Conservation (phyloP, 2,888 invertebrate species). For the Parnassius glacialis region DNA sequence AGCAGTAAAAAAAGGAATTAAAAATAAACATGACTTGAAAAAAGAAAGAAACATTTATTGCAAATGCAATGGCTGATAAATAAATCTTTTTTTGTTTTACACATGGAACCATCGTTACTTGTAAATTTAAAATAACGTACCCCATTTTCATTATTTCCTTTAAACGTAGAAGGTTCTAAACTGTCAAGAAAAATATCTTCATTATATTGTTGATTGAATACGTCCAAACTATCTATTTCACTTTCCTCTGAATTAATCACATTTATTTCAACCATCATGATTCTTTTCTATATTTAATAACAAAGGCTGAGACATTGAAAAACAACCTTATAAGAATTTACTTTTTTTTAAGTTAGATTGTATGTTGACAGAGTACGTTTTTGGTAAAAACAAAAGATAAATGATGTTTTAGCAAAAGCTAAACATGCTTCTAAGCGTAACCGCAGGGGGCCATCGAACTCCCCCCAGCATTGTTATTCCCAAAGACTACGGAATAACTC, state of each 20-base stretch:
- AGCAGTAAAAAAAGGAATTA: no score
- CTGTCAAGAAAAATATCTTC: conserved; percentile 67
- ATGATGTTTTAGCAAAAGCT: conserved; percentile 23
- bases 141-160: conserved; percentile 54
- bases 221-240: conserved; percentile 67
- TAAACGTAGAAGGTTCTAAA: conserved; percentile 58
- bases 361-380: conserved; percentile 15
- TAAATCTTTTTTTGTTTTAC: neutral
- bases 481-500: conserved; percentile 64
- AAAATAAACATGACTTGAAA: no score
- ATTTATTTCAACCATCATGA: conserved; percentile 59
- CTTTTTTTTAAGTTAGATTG: conserved; percentile 5
- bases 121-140: conserved; percentile 40
- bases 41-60: no score
- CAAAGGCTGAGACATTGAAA: conserved; percentile 1
- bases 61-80: no score
- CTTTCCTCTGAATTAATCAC: conserved; percentile 62
- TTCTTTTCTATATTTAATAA: conserved; percentile 1
- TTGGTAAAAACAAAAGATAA: conserved; percentile 18
- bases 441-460: conserved; percentile 71
- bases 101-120: neutral
- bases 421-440: conserved; percentile 49
- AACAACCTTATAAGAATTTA: neutral
- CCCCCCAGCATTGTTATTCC: conserved; percentile 67
- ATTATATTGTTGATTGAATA: conserved; percentile 49